Evolutionary conservation across 2,797 vertebrate species (phyloP), one percentile per base, ranked within the genome.

Genomic region (Enteromius paludinosus): DNA sequence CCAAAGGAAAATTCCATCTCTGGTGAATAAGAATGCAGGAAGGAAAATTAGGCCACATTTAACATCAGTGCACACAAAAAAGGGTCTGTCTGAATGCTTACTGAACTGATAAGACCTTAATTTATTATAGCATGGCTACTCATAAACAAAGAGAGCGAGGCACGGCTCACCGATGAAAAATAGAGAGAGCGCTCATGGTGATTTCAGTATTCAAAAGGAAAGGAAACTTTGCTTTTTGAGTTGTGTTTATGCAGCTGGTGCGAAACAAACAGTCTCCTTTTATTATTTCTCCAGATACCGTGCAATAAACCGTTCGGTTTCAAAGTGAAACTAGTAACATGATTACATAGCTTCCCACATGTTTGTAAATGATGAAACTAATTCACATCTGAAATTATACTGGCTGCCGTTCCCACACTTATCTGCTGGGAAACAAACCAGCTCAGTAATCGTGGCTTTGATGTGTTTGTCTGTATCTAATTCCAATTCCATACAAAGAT

Each of bases 381-480:
- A 90, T 90, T 93, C 89, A 89, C 83, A 71, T 89, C 81, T 86
- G 89, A 90, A 91, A 91, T 87, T 70, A 89, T 54, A 77, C 86
- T 89, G 89, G 86, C 89, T 88, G 89, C 79, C 83, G 89, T 90
- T 90, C 88, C 45, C 87, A 87, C 87, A 87, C 86, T 90, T 91
- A 88, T 92, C 90, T 92, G 86, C 84, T 28, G 73, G 90, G 89
- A 89, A 92, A 93, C 92, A 90, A 91, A 90, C 91, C 86, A 84
- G 80, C 85, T 86, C 90, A 90, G 89, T 73, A 20, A 71, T 92
- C 89, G 84, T 72, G 78, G 88, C 91, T 93, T 93, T 93, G 92
- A 94, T 93, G 92, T 92, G 90, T 90, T 86, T 91, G 89, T 92
- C 82, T 84, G 90, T 78, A 87, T 90, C 89, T 93, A 92, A 92